These are phyloP conservation scores for Drosophila novamexicana DNA, from an alignment of 1,140 invertebrate species.

Conservation along the genomic window DNA sequence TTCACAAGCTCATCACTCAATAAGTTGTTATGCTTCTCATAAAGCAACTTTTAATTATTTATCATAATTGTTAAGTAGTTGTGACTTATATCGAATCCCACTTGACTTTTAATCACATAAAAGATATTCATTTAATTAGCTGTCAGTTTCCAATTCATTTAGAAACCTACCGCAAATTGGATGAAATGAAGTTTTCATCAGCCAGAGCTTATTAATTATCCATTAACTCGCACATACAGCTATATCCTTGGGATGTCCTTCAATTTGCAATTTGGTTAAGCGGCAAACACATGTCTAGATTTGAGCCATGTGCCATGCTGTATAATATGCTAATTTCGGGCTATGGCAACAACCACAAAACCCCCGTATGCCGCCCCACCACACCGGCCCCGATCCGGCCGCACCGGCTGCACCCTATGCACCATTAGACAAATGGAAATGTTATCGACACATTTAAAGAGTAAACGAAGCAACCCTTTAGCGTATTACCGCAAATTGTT, in stretches of 20 bases:
- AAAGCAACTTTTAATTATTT: no score
- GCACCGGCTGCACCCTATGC: conserved; percentile 20
- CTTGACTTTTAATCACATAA: neutral
- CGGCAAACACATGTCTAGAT: conserved; percentile 19
- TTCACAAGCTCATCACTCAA: no score
- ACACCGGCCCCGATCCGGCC: neutral
- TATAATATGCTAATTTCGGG: conserved; percentile 38
- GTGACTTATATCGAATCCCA: neutral
- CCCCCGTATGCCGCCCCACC: neutral
- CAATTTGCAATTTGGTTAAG: conserved; percentile 28
- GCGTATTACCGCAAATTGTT: neutral
- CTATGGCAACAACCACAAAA: neutral
- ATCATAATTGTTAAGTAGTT: no score
- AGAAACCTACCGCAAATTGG: neutral
- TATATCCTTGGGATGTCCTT: conserved; percentile 18
- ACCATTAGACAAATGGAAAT: conserved; percentile 44
- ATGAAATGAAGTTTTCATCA: conserved; percentile 6
- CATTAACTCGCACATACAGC: conserved; percentile 3
- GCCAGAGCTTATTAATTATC: conserved; percentile 10
- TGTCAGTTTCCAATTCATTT: neutral
- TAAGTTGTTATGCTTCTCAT: no score
- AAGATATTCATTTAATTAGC: neutral
- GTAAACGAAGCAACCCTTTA: neutral
- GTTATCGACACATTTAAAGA: conserved; percentile 11
- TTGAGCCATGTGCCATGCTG: conserved; percentile 13